These are phyloP conservation scores for Drosophila pegasa DNA, from an alignment of 2,888 invertebrate genomes.

Conservation along the genomic window DNA sequence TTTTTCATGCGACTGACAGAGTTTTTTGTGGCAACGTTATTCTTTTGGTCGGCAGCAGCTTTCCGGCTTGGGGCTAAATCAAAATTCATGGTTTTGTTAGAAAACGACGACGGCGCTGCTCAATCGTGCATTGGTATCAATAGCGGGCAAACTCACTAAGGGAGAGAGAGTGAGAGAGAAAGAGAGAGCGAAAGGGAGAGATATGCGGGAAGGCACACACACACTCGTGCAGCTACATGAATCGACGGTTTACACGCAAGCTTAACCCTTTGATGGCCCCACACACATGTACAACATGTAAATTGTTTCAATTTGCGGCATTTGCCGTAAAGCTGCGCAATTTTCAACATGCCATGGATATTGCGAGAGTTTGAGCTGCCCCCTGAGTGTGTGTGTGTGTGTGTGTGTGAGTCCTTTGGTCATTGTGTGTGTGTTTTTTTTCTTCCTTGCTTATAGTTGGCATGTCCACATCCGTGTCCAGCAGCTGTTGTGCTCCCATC, in stretches of 20 bases:
- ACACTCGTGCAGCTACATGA: constrained; percentile 14
- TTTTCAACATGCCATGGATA: constrained; percentile 76
- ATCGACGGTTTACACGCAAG: constrained; percentile 71
- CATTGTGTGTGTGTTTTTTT: constrained; percentile 25
- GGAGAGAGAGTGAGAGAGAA: not conserved
- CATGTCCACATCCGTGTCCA: constrained; percentile 66
- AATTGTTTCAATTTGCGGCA: constrained; percentile 82
- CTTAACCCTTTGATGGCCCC: constrained; percentile 76
- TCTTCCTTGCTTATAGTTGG: constrained; percentile 57
- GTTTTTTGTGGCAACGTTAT: constrained; percentile 17
- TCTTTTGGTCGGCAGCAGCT: constrained; percentile 10
- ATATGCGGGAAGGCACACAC: not conserved
- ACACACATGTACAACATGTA: constrained; percentile 76
- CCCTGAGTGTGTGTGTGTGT: constrained; percentile 4
- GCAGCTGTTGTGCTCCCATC: constrained; percentile 74
- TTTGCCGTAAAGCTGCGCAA: constrained; percentile 79
- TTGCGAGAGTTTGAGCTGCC: constrained; percentile 25
- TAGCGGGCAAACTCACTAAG: constrained; percentile 43
- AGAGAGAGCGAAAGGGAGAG: not conserved
- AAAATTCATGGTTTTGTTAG: constrained; percentile 82
- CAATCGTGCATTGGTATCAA: constrained; percentile 68
- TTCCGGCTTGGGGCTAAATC: constrained; percentile 71
- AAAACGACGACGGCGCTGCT: constrained; percentile 41
- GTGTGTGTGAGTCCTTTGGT: constrained; percentile 15
- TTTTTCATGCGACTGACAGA: constrained; percentile 31